These are phyloP conservation scores for Tetragonisca angustula DNA, from an alignment of 2,888 invertebrate genomes.

Conservation along the genomic window DNA sequence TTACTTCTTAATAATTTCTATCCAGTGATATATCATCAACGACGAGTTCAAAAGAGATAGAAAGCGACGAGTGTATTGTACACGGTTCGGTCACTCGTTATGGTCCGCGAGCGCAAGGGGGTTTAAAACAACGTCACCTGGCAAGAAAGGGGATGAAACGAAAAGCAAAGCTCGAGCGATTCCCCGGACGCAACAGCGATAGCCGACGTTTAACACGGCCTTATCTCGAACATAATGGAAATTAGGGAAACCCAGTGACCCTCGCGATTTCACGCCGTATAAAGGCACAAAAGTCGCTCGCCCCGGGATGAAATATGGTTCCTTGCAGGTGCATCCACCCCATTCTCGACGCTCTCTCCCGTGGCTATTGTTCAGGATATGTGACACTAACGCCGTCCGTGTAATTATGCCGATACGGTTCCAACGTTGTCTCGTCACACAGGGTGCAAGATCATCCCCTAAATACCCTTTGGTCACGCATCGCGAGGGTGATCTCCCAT, in stretches of 20 bases:
- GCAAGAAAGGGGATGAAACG: not conserved
- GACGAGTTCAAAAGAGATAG: too few species aligned
- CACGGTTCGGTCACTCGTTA: too few species aligned
- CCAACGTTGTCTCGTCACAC: slow-evolving; percentile 68
- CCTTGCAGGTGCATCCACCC: slow-evolving; percentile 70
- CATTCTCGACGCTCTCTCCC: slow-evolving; percentile 45
- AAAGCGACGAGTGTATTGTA: too few species aligned
- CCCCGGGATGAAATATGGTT: slow-evolving; percentile 69
- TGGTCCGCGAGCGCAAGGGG: too few species aligned
- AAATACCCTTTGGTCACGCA: slow-evolving; percentile 72
- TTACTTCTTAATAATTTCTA: too few species aligned
- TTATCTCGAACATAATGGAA: slow-evolving; percentile 67
- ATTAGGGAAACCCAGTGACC: slow-evolving; percentile 69
- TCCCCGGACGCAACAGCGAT: not conserved
- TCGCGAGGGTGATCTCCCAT: slow-evolving; percentile 47
- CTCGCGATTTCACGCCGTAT: slow-evolving; percentile 65
- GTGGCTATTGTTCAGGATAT: slow-evolving; percentile 71
- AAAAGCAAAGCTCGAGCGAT: slow-evolving; percentile 3
- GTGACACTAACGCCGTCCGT: slow-evolving; percentile 77
- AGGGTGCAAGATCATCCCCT: slow-evolving; percentile 40
- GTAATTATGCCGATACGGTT: slow-evolving; percentile 78
- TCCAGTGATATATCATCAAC: too few species aligned
- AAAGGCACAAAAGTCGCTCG: slow-evolving; percentile 67
- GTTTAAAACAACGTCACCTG: slow-evolving; percentile 12
- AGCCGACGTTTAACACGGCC: slow-evolving; percentile 50